These are phyloP conservation scores for Actinia tenebrosa DNA, from an alignment of 64 coral and sea anemone genomes.

Conservation along the genomic window DNA sequence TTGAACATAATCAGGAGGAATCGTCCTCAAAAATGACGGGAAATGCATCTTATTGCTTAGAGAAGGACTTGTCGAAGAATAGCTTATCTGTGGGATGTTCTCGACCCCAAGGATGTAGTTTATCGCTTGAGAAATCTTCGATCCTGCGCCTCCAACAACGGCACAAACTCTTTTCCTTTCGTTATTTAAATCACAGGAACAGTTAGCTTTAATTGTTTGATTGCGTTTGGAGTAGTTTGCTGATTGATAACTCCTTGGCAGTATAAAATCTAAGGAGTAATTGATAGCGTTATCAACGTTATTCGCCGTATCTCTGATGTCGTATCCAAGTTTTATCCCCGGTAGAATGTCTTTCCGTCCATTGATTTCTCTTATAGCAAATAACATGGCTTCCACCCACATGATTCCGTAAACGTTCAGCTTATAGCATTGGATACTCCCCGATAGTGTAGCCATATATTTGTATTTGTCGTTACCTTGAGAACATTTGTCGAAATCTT, in stretches of 20 bases:
- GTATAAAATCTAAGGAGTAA: conserved; percentile 48
- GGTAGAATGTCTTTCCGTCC: conserved; percentile 41
- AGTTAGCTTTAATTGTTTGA: background rate
- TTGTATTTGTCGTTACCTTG: conserved; percentile 20
- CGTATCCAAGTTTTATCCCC: conserved; percentile 59
- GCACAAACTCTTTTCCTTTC: conserved; percentile 38
- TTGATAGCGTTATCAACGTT: conserved; percentile 57
- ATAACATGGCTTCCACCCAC: conserved; percentile 94
- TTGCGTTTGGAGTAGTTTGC: background rate
- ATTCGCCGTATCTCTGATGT: conserved; percentile 73
- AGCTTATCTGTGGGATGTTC: conserved; percentile 90
- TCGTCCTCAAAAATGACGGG: conserved; percentile 89
- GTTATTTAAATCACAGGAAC: background rate
- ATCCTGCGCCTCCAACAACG: conserved; percentile 79
- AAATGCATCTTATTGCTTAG: conserved; percentile 72
- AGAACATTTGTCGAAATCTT: conserved; percentile 44
- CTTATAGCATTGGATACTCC: conserved; percentile 41
- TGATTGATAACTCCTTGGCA: background rate
- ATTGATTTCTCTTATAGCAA: conserved; percentile 80
- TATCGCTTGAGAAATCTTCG: conserved; percentile 78
- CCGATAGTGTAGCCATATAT: conserved; percentile 33
- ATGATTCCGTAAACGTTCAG: conserved; percentile 69
- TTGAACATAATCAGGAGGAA: conserved; percentile 87
- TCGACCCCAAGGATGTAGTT: conserved; percentile 58
- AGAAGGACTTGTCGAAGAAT: conserved; percentile 94